phyloP scores from a whole-genome alignment of 2,888 invertebrate species.

The Euplexia lucipara region DNA sequence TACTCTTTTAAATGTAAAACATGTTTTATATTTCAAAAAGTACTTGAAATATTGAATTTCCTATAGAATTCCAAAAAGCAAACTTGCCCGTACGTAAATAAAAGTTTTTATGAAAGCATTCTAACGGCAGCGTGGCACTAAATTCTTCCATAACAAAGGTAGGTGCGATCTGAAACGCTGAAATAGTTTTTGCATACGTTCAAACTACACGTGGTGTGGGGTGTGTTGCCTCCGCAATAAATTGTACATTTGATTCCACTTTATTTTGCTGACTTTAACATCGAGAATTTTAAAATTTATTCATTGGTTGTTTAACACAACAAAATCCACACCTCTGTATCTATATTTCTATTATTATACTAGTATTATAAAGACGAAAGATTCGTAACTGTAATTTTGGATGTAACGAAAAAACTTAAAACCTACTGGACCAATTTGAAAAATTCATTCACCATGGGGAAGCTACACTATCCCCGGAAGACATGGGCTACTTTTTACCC shows the following conservation, averaged over 20 bases:
- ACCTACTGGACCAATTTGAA: too few species aligned
- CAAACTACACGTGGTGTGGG: slow-evolving; percentile 61
- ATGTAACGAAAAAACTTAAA: too few species aligned
- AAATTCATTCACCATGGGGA: too few species aligned
- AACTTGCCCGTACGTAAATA: slow-evolving; percentile 36
- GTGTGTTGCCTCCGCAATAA: slow-evolving; percentile 67
- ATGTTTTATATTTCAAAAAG: neutral
- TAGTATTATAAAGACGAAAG: too few species aligned
- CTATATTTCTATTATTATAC: too few species aligned
- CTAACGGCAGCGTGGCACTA: slow-evolving; percentile 45
- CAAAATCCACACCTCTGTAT: neutral
- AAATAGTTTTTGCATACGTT: slow-evolving; percentile 59
- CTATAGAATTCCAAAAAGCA: slow-evolving; percentile 27
- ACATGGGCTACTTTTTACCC: too few species aligned
- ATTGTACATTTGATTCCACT: slow-evolving; percentile 66
- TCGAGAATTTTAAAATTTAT: slow-evolving; percentile 1
- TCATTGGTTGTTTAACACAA: neutral
- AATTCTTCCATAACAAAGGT: slow-evolving; percentile 59
- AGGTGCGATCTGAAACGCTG: slow-evolving; percentile 47
- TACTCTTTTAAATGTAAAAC: too few species aligned
- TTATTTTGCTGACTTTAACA: slow-evolving; percentile 25
- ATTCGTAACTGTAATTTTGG: too few species aligned
- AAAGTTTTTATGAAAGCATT: slow-evolving; percentile 48
- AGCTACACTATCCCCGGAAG: too few species aligned
- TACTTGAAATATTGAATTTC: slow-evolving; percentile 3